phyloP scores from a whole-genome alignment of 2,113 vertebrate genomes.

The Bubo scandiacus region DNA sequence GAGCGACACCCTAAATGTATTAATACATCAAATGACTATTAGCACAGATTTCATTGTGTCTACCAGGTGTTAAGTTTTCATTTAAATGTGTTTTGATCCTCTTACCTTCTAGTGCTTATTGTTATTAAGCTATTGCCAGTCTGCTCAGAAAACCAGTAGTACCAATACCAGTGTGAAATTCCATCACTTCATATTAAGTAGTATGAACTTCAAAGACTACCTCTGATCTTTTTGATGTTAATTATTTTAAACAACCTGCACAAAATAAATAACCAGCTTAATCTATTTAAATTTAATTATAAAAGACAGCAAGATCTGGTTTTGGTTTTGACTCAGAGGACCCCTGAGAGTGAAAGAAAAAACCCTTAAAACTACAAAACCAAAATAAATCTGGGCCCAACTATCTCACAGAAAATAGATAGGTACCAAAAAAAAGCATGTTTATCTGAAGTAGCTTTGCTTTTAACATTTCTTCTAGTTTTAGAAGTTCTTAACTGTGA shows the following conservation, averaged over 20 bases:
- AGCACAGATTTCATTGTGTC: not conserved
- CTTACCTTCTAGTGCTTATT: not conserved
- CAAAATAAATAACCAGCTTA: not conserved
- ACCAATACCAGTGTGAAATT: not conserved
- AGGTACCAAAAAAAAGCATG: accelerated
- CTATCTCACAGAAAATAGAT: not conserved
- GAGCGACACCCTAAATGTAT: not conserved
- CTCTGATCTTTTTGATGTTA: not conserved
- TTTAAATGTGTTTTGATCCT: not conserved
- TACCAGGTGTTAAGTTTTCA: not conserved
- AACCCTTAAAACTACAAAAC: not conserved
- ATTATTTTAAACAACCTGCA: not conserved
- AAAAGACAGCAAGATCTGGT: not conserved
- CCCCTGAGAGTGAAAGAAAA: not conserved
- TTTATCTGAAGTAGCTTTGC: not conserved
- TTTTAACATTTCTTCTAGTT: not conserved
- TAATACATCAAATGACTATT: not conserved
- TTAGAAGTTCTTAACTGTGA: not conserved
- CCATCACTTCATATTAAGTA: not conserved
- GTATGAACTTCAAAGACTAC: not conserved
- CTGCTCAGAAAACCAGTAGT: not conserved
- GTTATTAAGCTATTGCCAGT: not conserved
- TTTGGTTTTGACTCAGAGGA: not conserved
- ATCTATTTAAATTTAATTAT: not conserved
- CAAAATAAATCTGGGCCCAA: not conserved